phyloP scores from a whole-genome alignment of 2,888 invertebrate species.

The Rhingia campestris region DNA sequence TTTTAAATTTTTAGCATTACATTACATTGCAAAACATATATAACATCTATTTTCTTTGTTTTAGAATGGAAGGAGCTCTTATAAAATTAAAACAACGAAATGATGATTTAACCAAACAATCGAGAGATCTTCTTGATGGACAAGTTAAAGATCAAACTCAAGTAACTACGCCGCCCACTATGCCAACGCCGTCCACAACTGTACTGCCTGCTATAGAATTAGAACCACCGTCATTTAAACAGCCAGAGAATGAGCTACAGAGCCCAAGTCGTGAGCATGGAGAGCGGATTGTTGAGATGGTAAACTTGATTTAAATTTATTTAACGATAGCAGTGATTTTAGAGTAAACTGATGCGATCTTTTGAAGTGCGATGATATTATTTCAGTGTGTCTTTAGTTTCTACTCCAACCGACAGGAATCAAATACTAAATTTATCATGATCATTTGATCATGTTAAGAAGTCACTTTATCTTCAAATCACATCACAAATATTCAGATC shows the following conservation, averaged over 20 bases:
- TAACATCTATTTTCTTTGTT: neutral
- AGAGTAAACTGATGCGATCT: too few relatives aligned
- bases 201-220: conserved; percentile 34
- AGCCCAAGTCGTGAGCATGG: conserved; percentile 80
- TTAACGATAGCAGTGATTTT: neutral
- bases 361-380: too few relatives aligned
- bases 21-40: neutral
- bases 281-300: conserved; percentile 83
- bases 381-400: too few relatives aligned
- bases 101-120: conserved; percentile 80
- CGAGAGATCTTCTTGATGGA: conserved; percentile 80
- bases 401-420: too few relatives aligned
- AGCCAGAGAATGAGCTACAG: conserved; percentile 79
- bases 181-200: conserved; percentile 2
- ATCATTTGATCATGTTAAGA: too few relatives aligned
- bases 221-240: conserved; percentile 78
- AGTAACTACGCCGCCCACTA: conserved; percentile 12
- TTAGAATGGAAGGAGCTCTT: conserved; percentile 82
- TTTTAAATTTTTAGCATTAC: conserved; percentile 18
- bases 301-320: conserved; percentile 74
- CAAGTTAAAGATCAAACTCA: conserved; percentile 50
- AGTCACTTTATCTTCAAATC: too few relatives aligned
- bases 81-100: conserved; percentile 81
- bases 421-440: too few relatives aligned
- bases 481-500: too few relatives aligned